Conservation (phyloP, 2,113 vertebrate genomes). For the Pogona vitticeps region DNA sequence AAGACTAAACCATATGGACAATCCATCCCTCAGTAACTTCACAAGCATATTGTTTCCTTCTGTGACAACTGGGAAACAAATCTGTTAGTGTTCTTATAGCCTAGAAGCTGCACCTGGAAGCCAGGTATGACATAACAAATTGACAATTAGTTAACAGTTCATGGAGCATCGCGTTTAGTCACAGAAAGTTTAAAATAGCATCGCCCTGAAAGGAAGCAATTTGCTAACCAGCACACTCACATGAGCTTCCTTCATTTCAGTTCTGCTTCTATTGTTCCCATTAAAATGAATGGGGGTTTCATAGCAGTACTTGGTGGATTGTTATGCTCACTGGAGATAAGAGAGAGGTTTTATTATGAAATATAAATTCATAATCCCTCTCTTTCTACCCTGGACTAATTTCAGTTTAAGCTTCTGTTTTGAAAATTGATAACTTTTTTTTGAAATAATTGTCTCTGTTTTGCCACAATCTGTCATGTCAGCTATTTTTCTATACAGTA, state of each 20-base stretch:
- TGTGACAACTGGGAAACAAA: constrained; percentile 37
- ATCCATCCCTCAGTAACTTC: constrained; percentile 4
- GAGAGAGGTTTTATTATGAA: background rate
- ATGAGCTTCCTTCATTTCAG: background rate
- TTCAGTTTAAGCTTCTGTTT: too few relatives aligned
- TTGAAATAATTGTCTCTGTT: too few relatives aligned
- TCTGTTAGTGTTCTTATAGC: constrained; percentile 16
- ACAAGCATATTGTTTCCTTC: constrained; percentile 36
- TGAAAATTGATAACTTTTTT: too few relatives aligned
- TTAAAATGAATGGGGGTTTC: background rate
- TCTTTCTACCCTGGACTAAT: too few relatives aligned
- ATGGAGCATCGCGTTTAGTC: background rate
- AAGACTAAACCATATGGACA: constrained; percentile 41
- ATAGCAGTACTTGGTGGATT: background rate
- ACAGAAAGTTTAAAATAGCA: constrained; percentile 14
- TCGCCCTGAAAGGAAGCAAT: constrained; percentile 5
- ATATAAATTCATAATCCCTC: background rate
- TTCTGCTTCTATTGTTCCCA: background rate
- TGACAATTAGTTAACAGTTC: constrained; percentile 17
- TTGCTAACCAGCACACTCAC: background rate
- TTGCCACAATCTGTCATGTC: too few relatives aligned
- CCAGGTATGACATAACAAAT: constrained; percentile 16
- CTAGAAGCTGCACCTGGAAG: constrained; percentile 19
- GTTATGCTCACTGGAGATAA: background rate
- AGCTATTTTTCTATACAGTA: too few relatives aligned